These are phyloP conservation scores for Dione vanillae DNA, from an alignment of 2,888 invertebrate species.

Conservation along the genomic window DNA sequence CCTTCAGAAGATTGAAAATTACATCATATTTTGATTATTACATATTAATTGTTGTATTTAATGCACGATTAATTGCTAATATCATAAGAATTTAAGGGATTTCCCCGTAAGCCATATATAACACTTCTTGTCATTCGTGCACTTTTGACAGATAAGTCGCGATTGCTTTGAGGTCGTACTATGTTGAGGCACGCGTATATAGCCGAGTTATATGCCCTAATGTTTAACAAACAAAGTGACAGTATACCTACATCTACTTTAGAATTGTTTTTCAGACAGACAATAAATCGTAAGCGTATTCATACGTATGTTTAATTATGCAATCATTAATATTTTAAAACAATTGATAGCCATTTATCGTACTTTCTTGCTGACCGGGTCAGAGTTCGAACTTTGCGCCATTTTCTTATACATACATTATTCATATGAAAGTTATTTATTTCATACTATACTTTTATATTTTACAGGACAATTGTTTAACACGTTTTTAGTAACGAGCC, in stretches of 20 bases:
- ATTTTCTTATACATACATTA: neutral
- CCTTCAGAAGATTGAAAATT: neutral
- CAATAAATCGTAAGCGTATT: neutral
- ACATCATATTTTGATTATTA: neutral
- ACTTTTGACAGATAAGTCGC: no score
- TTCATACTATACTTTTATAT: neutral
- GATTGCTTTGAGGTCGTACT: no score
- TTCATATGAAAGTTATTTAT: neutral
- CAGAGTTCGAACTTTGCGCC: conserved; percentile 4
- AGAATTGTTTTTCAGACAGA: neutral
- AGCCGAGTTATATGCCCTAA: no score
- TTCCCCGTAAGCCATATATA: neutral
- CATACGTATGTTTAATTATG: neutral
- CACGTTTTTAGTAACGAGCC: no score
- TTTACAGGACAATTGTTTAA: no score
- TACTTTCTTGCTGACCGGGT: neutral
- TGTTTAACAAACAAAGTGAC: neutral
- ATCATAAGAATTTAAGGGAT: neutral
- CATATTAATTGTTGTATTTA: neutral
- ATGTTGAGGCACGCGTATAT: no score
- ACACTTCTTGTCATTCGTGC: neutral
- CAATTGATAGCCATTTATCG: neutral
- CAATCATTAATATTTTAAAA: neutral
- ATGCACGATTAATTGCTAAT: neutral
- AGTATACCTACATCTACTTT: neutral